These are phyloP conservation scores for Phenganax subtilis DNA, from an alignment of 92 coral and sea anemone genomes.

Conservation along the genomic window DNA sequence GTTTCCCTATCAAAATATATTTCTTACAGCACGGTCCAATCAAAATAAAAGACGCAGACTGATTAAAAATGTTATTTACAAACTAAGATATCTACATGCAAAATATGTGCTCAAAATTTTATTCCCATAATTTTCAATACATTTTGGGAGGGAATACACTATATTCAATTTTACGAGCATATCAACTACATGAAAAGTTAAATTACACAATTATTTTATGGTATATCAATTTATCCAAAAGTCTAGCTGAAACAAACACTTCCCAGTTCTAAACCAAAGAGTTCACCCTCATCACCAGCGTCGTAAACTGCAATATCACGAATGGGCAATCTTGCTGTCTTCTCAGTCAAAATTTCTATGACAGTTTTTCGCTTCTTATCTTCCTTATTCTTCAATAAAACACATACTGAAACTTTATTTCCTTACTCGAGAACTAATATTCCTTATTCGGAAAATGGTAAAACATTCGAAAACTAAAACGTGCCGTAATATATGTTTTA, in stretches of 20 bases:
- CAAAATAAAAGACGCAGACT: too few relatives aligned
- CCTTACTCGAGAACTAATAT: too few relatives aligned
- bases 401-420: neutral
- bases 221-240: neutral
- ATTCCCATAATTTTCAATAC: neutral
- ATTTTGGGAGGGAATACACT: neutral
- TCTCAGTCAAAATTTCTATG: constrained; percentile 57
- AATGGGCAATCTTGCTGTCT: constrained; percentile 62
- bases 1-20: too few relatives aligned
- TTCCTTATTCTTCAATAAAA: constrained; percentile 55
- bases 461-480: too few relatives aligned
- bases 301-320: constrained; percentile 64
- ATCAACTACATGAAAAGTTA: neutral
- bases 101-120: neutral
- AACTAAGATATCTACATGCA: too few relatives aligned
- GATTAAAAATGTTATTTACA: too few relatives aligned
- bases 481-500: too few relatives aligned
- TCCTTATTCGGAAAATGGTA: too few relatives aligned
- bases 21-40: too few relatives aligned
- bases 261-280: constrained; percentile 71
- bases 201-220: neutral
- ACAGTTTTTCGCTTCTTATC: constrained; percentile 59
- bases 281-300: constrained; percentile 55
- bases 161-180: neutral
- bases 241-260: constrained; percentile 65